Base-by-base conservation (phyloP, 2,113 vertebrate genomes). In the Paedocypris sp. region DNA sequence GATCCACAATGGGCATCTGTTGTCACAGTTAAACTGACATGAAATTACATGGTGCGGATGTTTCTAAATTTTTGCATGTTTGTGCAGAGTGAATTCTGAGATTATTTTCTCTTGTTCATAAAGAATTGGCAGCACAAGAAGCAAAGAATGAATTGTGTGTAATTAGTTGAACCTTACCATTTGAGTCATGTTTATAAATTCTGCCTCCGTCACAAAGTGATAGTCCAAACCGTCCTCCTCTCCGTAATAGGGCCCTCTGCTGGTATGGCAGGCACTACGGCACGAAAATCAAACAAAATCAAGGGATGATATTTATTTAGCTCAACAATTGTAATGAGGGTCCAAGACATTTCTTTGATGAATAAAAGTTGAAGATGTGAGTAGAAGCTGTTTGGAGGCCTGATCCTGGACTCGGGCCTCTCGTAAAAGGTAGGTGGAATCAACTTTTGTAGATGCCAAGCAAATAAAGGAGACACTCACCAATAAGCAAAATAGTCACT, bases 171-270 rank as follows among this genome's bases (percentile, higher is more conserved):
- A 11, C 72, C 75, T 3, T 31, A 86, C 95, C 76, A 67, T 79
- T 32, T 48, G 64, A 64, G 88, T 74, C 88, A 91, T 85, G 67
- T 78, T 66, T 35, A 88, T 78, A 79, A 96, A 99, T 2, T 70
- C 82, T 62, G 89, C 90, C 58, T 84, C 74, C 4, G 84, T 87
- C 70, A 93, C 22, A 61, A 94, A 98, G 72, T 96, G 85, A 74
- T 93, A 97, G 75, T 98, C 93, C 0, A 80, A 74, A 31, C 85
- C 85, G 62, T 92, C 84, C 46, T 90, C 85, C 77, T 98, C 95
- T 45, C 89, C 88, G 53, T 83, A 86, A 64, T 91, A 93, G 23
- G 88, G 80, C 4, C 56, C 68, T 75, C 94, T 89, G 13, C 91
- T 97, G 47, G 94, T 94, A 73, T 97, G 93, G 58, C 87, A 90